phyloP scores from a whole-genome alignment of 2,888 invertebrate genomes.

The Phrixothrix hirtus region DNA sequence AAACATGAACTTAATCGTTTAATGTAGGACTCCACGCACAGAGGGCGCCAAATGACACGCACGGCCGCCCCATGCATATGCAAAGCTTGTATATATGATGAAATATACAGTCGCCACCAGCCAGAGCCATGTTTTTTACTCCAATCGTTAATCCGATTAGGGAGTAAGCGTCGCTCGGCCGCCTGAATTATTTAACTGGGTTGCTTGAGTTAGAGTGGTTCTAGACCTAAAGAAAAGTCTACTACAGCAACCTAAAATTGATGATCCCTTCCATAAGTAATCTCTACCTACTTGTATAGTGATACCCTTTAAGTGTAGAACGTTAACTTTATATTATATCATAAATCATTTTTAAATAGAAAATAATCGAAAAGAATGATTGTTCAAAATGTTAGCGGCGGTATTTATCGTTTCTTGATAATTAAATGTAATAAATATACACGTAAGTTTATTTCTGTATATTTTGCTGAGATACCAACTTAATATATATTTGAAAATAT shows the following conservation, averaged over 20 bases:
- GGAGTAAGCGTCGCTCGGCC: constrained; percentile 24
- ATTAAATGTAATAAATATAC: too few relatives aligned
- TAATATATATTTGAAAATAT: too few relatives aligned
- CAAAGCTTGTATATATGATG: constrained; percentile 28
- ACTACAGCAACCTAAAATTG: constrained; percentile 6
- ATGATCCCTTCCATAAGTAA: constrained; percentile 10
- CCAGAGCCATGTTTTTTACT: constrained; percentile 27
- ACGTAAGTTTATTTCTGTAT: too few relatives aligned
- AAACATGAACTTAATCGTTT: constrained; percentile 16
- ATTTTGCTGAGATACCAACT: too few relatives aligned
- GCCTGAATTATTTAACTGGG: constrained; percentile 27
- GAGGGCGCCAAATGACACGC: constrained; percentile 13
- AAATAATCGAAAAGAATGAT: too few relatives aligned
- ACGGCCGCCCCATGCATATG: constrained; percentile 25
- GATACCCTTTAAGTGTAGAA: too few relatives aligned
- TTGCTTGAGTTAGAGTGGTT: constrained; percentile 22
- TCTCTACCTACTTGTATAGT: not conserved
- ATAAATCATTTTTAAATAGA: too few relatives aligned
- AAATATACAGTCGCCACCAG: constrained; percentile 30
- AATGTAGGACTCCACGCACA: constrained; percentile 14
- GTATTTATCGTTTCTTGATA: too few relatives aligned
- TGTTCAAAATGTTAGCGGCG: too few relatives aligned
- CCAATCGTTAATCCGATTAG: constrained; percentile 31
- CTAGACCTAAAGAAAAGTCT: constrained; percentile 15
- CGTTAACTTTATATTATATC: too few relatives aligned